phyloP scores from a whole-genome alignment of 2,797 vertebrate species.

The Capromys pilorides region DNA sequence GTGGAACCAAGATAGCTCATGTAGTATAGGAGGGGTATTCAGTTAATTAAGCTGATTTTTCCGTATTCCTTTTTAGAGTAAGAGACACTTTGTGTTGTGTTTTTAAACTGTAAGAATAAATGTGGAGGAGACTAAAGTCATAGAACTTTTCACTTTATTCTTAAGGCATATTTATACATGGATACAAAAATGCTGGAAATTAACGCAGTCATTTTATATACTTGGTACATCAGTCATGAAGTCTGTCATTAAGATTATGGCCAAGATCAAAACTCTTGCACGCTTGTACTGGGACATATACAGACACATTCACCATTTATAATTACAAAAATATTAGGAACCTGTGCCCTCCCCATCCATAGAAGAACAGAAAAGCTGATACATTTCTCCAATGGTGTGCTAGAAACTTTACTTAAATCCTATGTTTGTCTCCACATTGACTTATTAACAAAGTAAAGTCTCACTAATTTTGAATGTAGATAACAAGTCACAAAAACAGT shows the following conservation, averaged over 20 bases:
- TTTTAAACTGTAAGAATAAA: neutral
- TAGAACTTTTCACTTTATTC: neutral
- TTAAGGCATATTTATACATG: neutral
- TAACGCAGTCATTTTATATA: slow-evolving; percentile 13
- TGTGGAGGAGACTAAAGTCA: neutral
- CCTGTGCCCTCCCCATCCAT: neutral
- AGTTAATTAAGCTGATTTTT: neutral
- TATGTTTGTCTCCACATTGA: neutral
- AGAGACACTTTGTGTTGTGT: neutral
- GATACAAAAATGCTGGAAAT: neutral
- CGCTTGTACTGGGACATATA: neutral
- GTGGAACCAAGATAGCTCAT: neutral
- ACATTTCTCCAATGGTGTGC: neutral
- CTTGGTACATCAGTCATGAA: neutral
- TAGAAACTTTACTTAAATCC: neutral
- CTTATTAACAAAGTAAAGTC: neutral
- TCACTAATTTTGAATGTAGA: neutral
- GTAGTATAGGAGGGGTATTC: neutral
- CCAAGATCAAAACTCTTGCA: neutral
- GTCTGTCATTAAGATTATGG: neutral
- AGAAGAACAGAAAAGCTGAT: neutral
- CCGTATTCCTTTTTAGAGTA: neutral
- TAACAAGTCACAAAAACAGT: neutral
- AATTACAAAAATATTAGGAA: neutral
- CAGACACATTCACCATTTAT: neutral